phyloP scores from a whole-genome alignment of 2,888 invertebrate genomes.

The Ennomos fuscantarius region DNA sequence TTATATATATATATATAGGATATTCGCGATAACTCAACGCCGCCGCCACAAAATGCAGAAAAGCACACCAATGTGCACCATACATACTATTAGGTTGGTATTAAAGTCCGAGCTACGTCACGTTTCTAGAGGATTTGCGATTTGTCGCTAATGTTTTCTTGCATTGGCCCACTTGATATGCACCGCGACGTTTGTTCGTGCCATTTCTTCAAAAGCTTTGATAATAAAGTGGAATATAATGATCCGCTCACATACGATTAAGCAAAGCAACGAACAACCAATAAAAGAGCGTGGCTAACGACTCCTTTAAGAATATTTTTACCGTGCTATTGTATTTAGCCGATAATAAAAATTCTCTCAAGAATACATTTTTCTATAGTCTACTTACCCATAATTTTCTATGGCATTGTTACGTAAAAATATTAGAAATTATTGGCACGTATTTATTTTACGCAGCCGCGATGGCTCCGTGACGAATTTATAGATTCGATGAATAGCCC shows the following conservation, averaged over 20 bases:
- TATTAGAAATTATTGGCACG: conserved; percentile 48
- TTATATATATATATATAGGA: no score
- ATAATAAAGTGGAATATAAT: conserved; percentile 31
- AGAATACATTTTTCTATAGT: conserved; percentile 14
- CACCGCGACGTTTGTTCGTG: conserved; percentile 18
- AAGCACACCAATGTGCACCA: neutral
- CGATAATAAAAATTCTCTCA: conserved; percentile 16
- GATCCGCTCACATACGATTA: conserved; percentile 16
- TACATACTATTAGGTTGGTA: neutral
- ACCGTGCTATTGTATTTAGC: conserved; percentile 10
- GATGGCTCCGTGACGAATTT: conserved; percentile 42
- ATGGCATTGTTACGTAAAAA: conserved; percentile 36
- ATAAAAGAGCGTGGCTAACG: neutral
- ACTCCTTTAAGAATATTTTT: conserved; percentile 1
- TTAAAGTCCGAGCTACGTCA: conserved; percentile 8
- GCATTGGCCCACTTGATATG: conserved; percentile 30
- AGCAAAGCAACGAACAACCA: neutral
- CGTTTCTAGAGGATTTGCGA: conserved; percentile 39
- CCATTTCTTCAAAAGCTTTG: conserved; percentile 24
- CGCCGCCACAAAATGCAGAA: conserved; percentile 28
- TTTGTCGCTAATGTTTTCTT: conserved; percentile 42
- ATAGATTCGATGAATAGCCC: conserved; percentile 40
- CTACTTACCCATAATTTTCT: conserved; percentile 26
- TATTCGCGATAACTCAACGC: conserved; percentile 44
- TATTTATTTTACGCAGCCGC: conserved; percentile 43